phyloP scores from a whole-genome alignment of 2,113 vertebrate species.

The Dolichallabes microphthalmus region DNA sequence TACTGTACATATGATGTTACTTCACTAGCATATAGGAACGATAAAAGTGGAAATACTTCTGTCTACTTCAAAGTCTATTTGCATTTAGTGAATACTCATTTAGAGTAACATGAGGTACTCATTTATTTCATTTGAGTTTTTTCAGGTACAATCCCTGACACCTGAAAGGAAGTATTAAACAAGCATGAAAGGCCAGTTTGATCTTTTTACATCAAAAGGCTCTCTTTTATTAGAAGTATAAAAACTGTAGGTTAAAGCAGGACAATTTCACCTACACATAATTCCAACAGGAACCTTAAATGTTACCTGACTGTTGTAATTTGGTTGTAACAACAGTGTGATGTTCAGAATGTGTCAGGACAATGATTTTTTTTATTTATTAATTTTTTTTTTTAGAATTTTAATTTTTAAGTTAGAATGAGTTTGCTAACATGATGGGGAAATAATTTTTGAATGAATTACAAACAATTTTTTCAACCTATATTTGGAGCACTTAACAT shows the following conservation, averaged over 20 bases:
- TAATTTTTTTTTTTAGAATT: too few relatives aligned
- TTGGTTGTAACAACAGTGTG: too few relatives aligned
- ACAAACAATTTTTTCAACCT: too few relatives aligned
- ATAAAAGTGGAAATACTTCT: not conserved
- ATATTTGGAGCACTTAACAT: too few relatives aligned
- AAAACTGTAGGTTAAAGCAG: conserved; percentile 37
- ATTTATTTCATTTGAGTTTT: conserved; percentile 25
- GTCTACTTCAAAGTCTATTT: not conserved
- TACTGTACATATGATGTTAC: not conserved
- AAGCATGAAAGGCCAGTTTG: conserved; percentile 50
- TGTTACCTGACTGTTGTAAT: too few relatives aligned
- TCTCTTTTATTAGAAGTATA: conserved; percentile 18
- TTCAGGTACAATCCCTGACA: conserved; percentile 37
- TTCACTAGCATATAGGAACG: not conserved
- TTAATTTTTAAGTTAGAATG: too few relatives aligned
- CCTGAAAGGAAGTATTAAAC: conserved; percentile 59
- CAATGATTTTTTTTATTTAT: too few relatives aligned
- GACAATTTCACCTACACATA: conserved; percentile 27
- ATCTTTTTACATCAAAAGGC: conserved; percentile 52
- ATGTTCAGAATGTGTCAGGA: too few relatives aligned
- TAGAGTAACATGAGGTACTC: not conserved
- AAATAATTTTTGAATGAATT: too few relatives aligned
- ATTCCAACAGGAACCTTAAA: too few relatives aligned
- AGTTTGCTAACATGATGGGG: too few relatives aligned
- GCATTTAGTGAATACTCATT: not conserved